Conservation (phyloP, 1,140 invertebrate genomes). For the Listronotus bonariensis region DNA sequence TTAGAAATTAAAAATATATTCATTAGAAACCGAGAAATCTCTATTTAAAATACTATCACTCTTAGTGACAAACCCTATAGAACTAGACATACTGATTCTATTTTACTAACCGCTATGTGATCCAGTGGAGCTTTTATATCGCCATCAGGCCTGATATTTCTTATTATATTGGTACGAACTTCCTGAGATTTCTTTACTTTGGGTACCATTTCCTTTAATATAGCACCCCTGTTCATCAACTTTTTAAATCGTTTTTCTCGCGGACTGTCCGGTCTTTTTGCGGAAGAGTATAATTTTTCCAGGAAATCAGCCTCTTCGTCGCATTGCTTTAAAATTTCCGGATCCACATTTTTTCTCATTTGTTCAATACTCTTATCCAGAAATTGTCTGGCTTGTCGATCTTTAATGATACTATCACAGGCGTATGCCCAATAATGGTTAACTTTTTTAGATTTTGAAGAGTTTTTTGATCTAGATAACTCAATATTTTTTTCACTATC, state of each 20-base stretch:
- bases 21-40: too few relatives aligned
- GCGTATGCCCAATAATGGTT: conserved; percentile 37
- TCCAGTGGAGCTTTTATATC: neutral
- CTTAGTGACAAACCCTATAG: too few relatives aligned
- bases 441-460: conserved; percentile 36
- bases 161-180: neutral
- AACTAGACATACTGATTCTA: too few relatives aligned
- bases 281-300: neutral
- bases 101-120: neutral
- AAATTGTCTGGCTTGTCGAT: conserved; percentile 14
- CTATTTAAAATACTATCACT: too few relatives aligned
- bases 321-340: conserved; percentile 16
- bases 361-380: conserved; percentile 27
- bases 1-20: too few relatives aligned
- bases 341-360: conserved; percentile 18
- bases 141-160: neutral
- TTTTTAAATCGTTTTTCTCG: conserved; percentile 11
- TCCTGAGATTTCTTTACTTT: conserved; percentile 8
- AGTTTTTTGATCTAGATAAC: conserved; percentile 36
- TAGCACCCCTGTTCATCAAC: conserved; percentile 9
- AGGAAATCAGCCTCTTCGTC: neutral
- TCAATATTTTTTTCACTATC: conserved; percentile 41
- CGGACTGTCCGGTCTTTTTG: neutral
- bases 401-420: conserved; percentile 34
- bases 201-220: conserved; percentile 6